Evolutionary conservation across 1,140 invertebrate genomes (phyloP).

Genomic region (Macrotrachela quadricornifera): DNA sequence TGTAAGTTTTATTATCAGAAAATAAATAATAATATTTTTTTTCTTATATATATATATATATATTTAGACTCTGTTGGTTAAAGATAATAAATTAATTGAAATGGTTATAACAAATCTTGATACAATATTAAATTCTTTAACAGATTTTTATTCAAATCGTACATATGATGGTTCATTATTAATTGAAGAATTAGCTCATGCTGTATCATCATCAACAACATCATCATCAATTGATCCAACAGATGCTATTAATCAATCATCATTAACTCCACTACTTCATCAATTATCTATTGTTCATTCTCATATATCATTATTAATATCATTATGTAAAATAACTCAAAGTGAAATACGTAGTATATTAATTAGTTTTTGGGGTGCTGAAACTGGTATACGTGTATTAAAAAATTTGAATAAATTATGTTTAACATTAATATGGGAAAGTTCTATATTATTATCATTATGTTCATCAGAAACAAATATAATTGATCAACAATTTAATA

Average conservation of each 20-base stretch:
- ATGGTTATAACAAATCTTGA: constrained; percentile 12
- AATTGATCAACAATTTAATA: constrained; percentile 45
- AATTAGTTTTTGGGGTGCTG: constrained; percentile 58
- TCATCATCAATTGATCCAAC: constrained; percentile 32
- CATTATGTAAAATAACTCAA: constrained; percentile 58
- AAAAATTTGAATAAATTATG: constrained; percentile 53
- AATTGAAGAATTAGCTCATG: constrained; percentile 48
- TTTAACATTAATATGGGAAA: constrained; percentile 66
- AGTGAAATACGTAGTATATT: constrained; percentile 56
- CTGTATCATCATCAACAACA: constrained; percentile 20
- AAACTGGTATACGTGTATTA: constrained; percentile 47
- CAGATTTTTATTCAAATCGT: not conserved
- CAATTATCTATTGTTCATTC: constrained; percentile 61
- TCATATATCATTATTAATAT: constrained; percentile 64
- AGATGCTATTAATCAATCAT: constrained; percentile 48
- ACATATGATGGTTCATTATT: constrained; percentile 47
- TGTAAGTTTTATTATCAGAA: no score
- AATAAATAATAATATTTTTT: no score
- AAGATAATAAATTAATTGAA: constrained; percentile 52
- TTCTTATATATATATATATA: no score
- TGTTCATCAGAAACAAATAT: constrained; percentile 44
- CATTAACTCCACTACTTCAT: constrained; percentile 55
- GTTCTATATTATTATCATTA: constrained; percentile 53
- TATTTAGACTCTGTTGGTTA: constrained; percentile 41
- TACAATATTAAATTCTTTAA: not conserved